Evolutionary conservation across 1,140 invertebrate species (phyloP).

Genomic region (Aphaenogaster floridana): DNA sequence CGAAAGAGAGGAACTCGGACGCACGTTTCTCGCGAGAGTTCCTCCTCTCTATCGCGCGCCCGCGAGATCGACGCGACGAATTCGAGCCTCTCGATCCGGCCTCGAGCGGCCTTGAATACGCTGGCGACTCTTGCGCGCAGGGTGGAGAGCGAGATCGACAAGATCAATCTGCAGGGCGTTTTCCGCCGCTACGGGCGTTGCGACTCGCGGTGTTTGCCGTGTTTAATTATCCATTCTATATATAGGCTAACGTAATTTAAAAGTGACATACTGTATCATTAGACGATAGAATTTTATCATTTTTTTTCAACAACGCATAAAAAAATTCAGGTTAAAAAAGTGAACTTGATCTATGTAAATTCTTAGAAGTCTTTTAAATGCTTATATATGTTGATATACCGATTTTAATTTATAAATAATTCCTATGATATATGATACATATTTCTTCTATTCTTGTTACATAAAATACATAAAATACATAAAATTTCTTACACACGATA

Average conservation of each 20-base stretch:
- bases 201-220: background rate
- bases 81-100: constrained; percentile 76
- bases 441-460: background rate
- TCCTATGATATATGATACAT: background rate
- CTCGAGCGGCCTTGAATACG: constrained; percentile 74
- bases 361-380: background rate
- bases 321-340: constrained; percentile 46
- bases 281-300: background rate
- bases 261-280: constrained; percentile 16
- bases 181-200: background rate
- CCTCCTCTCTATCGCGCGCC: constrained; percentile 42
- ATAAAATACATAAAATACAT: background rate
- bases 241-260: background rate
- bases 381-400: background rate
- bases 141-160: constrained; percentile 56
- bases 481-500: background rate
- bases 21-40: background rate
- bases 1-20: constrained; percentile 16
- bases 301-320: constrained; percentile 17
- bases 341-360: background rate
- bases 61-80: constrained; percentile 69
- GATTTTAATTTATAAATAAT: background rate
- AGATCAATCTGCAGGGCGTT: constrained; percentile 56
- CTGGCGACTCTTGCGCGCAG: constrained; percentile 11
- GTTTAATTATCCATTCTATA: background rate